Conservation (phyloP, 1,140 invertebrate species). For the Leucophenga varia region DNA sequence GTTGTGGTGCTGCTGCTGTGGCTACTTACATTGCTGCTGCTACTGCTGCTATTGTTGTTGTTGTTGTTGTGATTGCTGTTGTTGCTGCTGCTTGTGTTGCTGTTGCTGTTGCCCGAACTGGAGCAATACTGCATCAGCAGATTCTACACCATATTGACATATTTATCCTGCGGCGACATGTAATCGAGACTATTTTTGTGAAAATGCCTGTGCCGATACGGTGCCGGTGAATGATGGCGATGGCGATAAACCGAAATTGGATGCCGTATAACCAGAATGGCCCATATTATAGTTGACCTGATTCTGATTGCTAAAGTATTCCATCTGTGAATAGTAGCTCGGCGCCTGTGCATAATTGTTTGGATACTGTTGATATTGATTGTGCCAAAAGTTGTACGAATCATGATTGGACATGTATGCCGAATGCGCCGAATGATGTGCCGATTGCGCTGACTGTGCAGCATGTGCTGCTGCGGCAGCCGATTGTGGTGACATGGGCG, state of each 20-base stretch:
- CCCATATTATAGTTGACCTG: conserved; percentile 57
- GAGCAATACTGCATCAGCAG: conserved; percentile 52
- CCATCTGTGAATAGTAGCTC: conserved; percentile 62
- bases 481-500: conserved; percentile 59
- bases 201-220: conserved; percentile 53
- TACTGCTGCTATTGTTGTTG: conserved; percentile 11
- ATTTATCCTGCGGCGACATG: conserved; percentile 56
- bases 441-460: conserved; percentile 42
- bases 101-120: conserved; percentile 22
- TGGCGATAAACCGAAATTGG: conserved; percentile 51
- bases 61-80: too few relatives aligned
- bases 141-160: conserved; percentile 57
- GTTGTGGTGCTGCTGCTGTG: conserved; percentile 11
- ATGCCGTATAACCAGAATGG: conserved; percentile 48
- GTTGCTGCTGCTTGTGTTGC: too few relatives aligned
- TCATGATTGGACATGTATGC: conserved; percentile 55
- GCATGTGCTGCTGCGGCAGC: conserved; percentile 49
- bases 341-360: conserved; percentile 63
- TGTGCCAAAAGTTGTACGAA: conserved; percentile 56
- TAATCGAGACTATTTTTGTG: conserved; percentile 55
- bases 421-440: conserved; percentile 33
- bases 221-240: conserved; percentile 50
- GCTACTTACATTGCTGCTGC: background rate
- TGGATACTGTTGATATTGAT: conserved; percentile 60
- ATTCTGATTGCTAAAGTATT: conserved; percentile 64